These are phyloP conservation scores for Doris montereyensis DNA, from an alignment of 2,888 invertebrate genomes.

Conservation along the genomic window DNA sequence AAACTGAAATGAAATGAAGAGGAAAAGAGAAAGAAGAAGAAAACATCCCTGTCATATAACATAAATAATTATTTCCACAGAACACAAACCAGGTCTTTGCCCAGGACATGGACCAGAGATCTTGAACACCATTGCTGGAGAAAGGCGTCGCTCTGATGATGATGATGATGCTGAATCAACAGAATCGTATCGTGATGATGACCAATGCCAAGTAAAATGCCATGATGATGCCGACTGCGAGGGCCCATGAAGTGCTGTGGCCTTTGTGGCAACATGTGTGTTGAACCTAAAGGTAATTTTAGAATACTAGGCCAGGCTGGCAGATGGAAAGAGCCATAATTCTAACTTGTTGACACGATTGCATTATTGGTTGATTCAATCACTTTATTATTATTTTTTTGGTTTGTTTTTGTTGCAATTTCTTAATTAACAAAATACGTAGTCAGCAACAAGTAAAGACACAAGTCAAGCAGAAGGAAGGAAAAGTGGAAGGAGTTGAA, in stretches of 20 bases:
- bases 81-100: constrained; percentile 23
- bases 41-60: no score
- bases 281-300: constrained; percentile 33
- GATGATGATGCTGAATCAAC: not conserved
- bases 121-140: constrained; percentile 8
- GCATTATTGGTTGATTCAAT: not conserved
- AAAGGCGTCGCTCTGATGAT: not conserved
- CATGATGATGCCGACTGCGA: constrained; percentile 42
- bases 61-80: no score
- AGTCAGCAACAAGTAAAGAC: no score
- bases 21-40: no score
- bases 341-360: not conserved
- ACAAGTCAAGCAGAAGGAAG: no score
- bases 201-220: constrained; percentile 22
- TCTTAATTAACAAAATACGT: not conserved
- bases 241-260: constrained; percentile 39
- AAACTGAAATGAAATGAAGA: no score
- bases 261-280: constrained; percentile 37
- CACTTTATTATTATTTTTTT: not conserved
- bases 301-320: not conserved
- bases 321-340: not conserved
- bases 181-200: not conserved
- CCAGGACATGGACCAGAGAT: constrained; percentile 5
- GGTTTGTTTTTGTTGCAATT: not conserved
- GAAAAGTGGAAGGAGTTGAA: no score